Evolutionary conservation across 2,797 vertebrate species (phyloP).

Genomic region (Todus mexicanus): DNA sequence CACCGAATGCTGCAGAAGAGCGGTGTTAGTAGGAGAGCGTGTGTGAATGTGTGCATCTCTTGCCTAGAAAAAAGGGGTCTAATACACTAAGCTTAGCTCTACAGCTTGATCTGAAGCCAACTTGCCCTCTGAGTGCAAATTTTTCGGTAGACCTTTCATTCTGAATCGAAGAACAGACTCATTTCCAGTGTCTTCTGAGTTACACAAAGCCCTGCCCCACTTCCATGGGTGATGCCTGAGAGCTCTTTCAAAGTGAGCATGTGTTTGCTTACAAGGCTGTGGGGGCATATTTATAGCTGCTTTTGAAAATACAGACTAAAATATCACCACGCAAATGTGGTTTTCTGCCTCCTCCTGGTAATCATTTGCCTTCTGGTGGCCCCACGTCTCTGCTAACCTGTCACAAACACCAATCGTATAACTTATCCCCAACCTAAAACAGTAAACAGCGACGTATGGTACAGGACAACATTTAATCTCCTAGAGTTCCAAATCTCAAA

Average conservation of each 20-base stretch:
- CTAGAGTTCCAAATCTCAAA: not conserved
- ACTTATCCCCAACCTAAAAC: fast-evolving
- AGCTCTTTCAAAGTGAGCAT: not conserved
- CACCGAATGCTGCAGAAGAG: not conserved
- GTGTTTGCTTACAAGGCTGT: not conserved
- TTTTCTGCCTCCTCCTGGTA: not conserved
- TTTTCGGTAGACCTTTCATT: not conserved
- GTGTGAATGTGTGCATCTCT: not conserved
- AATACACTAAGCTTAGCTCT: not conserved
- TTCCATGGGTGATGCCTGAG: not conserved
- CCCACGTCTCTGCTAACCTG: not conserved
- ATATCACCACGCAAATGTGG: not conserved
- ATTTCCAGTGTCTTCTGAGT: not conserved
- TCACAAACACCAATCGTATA: too few species aligned
- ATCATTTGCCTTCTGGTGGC: not conserved
- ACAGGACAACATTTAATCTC: not conserved
- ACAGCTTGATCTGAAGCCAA: not conserved
- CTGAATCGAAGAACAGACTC: not conserved
- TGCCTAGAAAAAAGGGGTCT: not conserved
- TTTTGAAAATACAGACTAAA: not conserved
- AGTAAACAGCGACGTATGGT: not conserved
- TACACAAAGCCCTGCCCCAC: not conserved
- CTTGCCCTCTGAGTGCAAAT: not conserved
- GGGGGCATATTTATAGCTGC: not conserved
- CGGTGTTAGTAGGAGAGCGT: not conserved